phyloP scores from a whole-genome alignment of 2,113 vertebrate genomes.

The Ctenomys sociabilis region DNA sequence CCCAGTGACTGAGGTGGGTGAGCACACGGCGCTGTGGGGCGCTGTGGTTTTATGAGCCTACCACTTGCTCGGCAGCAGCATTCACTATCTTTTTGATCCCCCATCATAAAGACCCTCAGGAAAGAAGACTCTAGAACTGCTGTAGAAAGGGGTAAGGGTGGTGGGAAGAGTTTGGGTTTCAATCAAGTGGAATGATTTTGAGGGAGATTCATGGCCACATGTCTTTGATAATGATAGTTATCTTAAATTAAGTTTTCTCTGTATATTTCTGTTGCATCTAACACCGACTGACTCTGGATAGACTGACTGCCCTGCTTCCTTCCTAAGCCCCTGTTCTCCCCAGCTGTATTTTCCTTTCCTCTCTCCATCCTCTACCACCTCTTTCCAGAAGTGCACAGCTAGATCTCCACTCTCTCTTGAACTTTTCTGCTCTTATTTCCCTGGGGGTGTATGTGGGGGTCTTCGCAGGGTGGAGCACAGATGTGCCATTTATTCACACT shows the following conservation, averaged over 20 bases:
- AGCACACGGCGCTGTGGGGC: not conserved
- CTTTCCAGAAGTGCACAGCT: not conserved
- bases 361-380: not conserved
- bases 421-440: not conserved
- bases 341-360: not conserved
- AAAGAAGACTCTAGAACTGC: not conserved
- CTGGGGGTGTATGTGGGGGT: too few species aligned
- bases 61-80: not conserved
- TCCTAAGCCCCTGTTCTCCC: not conserved
- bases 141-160: not conserved
- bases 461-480: not conserved
- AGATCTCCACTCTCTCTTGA: not conserved
- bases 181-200: not conserved
- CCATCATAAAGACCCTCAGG: not conserved
- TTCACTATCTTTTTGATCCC: not conserved
- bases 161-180: not conserved
- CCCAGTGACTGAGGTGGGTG: not conserved
- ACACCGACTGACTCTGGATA: not conserved
- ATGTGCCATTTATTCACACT: not conserved
- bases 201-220: not conserved
- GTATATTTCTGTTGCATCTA: not conserved
- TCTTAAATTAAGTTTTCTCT: not conserved
- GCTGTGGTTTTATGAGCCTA: not conserved
- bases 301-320: not conserved
- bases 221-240: not conserved